These are phyloP conservation scores for Apotomis turbidana DNA, from an alignment of 2,888 invertebrate species.

Conservation along the genomic window DNA sequence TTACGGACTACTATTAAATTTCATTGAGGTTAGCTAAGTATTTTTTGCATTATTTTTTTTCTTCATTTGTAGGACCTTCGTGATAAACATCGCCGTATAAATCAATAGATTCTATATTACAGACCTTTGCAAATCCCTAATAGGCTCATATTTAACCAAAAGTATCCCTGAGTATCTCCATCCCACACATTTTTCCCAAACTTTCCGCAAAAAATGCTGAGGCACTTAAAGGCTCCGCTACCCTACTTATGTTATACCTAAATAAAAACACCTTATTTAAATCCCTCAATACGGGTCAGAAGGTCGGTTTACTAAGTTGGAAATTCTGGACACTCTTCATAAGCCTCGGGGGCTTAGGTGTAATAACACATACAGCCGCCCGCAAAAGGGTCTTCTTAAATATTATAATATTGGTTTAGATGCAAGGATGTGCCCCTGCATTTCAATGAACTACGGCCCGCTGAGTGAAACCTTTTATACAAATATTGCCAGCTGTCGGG, in stretches of 20 bases:
- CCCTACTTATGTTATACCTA: conserved; percentile 8
- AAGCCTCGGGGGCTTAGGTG: conserved; percentile 36
- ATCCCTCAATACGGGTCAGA: conserved; percentile 27
- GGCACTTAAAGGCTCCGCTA: conserved; percentile 21
- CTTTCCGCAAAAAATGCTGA: conserved; percentile 8
- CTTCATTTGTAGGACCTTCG: too few species aligned
- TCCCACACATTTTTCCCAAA: conserved; percentile 1
- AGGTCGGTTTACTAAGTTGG: conserved; percentile 35
- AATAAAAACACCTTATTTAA: conserved; percentile 38
- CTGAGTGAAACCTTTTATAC: conserved; percentile 15
- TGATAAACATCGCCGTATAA: not conserved
- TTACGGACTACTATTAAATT: too few species aligned
- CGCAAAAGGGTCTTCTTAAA: conserved; percentile 33
- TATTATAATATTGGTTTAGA: conserved; percentile 40
- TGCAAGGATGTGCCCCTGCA: conserved; percentile 39
- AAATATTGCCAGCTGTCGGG: not conserved
- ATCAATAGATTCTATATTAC: not conserved
- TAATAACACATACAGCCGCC: conserved; percentile 38
- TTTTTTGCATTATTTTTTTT: too few species aligned
- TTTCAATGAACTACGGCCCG: conserved; percentile 30
- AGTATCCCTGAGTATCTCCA: not conserved
- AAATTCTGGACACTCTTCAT: conserved; percentile 39
- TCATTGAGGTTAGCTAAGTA: too few species aligned
- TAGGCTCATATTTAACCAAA: not conserved
- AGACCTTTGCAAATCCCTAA: conserved; percentile 7